Percentiles rank a stretch among this genome's conserved stretches.
phyloP scores from a whole-genome alignment of 2,797 vertebrate genomes.

The Myotis vivesi region DNA sequence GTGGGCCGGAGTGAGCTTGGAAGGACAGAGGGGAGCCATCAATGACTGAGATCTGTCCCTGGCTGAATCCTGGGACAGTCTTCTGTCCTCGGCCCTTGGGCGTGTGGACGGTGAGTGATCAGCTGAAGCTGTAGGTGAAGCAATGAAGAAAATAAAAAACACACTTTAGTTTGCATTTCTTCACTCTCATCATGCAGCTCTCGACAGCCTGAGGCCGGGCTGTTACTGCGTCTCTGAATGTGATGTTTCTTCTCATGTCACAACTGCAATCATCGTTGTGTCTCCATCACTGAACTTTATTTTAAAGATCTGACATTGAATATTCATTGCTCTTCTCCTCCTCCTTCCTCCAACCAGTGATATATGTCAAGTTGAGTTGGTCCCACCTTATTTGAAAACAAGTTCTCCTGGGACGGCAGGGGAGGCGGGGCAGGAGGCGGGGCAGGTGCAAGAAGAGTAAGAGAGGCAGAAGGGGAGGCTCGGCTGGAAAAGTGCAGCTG shows the following conservation, averaged over 20 bases:
- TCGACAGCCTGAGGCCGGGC: not conserved
- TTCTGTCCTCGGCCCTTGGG: not conserved
- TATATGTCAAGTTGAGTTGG: not conserved
- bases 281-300: not conserved
- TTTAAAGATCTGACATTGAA: not conserved
- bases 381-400: not conserved
- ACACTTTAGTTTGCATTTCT: not conserved
- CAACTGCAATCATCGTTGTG: not conserved
- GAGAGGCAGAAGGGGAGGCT: too few species aligned
- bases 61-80: not conserved
- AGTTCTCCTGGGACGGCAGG: not conserved
- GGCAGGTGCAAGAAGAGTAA: too few species aligned
- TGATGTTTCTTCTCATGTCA: not conserved
- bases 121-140: not conserved
- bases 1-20: not conserved
- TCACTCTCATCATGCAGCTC: not conserved
- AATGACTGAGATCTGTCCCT: not conserved
- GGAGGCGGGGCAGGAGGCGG: accelerated
- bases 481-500: not conserved
- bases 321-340: conserved; percentile 12
- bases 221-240: not conserved
- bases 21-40: not conserved
- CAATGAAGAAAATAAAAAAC: not conserved
- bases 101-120: not conserved
- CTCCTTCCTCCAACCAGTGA: not conserved